These are phyloP conservation scores for Dendrocincla tyrannina DNA, from an alignment of 2,797 vertebrate genomes.

Conservation along the genomic window DNA sequence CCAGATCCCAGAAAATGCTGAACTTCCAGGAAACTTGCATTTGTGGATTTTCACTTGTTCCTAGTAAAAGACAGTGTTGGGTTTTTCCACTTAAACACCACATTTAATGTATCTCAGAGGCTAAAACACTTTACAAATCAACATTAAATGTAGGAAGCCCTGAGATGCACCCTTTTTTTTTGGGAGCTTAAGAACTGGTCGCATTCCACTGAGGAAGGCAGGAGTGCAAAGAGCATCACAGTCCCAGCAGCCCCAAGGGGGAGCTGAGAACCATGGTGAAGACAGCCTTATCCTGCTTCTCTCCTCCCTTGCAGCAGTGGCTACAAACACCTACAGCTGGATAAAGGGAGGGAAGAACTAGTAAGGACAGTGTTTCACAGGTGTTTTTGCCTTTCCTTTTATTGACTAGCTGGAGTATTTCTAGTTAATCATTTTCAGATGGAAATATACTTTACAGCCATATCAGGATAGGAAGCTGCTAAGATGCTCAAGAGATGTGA, in stretches of 20 bases:
- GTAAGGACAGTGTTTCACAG: background rate
- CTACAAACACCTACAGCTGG: background rate
- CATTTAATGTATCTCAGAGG: background rate
- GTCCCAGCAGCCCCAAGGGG: background rate
- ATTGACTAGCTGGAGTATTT: background rate
- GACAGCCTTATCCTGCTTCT: background rate
- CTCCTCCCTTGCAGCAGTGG: background rate
- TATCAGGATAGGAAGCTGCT: constrained; percentile 33
- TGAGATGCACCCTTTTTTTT: background rate
- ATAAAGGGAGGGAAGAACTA: rapidly evolving
- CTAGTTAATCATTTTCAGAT: constrained; percentile 53
- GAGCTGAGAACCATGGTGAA: background rate
- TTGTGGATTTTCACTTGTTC: background rate
- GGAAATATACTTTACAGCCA: constrained; percentile 43
- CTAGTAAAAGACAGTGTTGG: background rate
- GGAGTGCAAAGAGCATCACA: background rate
- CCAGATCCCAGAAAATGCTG: background rate
- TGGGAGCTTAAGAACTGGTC: background rate
- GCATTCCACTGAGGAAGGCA: background rate
- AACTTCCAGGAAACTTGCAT: background rate
- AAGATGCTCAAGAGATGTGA: constrained; percentile 64
- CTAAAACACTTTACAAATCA: background rate
- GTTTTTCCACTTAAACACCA: background rate
- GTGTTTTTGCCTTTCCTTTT: background rate
- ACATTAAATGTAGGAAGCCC: background rate